Evolutionary conservation across 1,140 invertebrate species (phyloP), one percentile per base, ranked within the genome.

Genomic region (Nilaparvata lugens): DNA sequence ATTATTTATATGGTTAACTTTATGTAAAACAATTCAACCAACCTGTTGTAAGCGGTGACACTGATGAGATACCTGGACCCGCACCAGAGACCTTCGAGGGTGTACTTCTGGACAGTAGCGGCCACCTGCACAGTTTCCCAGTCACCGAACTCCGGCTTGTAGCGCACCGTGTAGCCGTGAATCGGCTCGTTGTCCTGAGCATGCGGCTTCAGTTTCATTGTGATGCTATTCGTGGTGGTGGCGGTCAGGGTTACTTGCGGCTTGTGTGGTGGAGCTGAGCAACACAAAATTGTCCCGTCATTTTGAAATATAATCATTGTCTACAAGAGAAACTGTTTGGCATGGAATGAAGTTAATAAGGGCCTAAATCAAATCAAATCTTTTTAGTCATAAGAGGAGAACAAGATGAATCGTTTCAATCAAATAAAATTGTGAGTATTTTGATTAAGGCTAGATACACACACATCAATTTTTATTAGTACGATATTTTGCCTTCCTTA

Each of bases 61-160:
- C 93, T 93, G 51, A 95, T 82, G 71, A 94, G 91, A 78, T 89
- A 97, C 77, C 89, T 85, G 58, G 91, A 93, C 70, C 88, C 94
- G 74, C 93, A 95, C 72, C 88, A 86, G 25, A 95, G 71, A 69
- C 86, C 89, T 69, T 95, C 91, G 56, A 95, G 76, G 35, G 86
- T 91, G 73, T 92, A 91, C 55, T 91, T 91, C 52, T 88, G 83
- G 25, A 84, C 85, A 66, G 83, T 84, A 60, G 85, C 83, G 40
- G 60, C 74, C 43, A 88, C 84, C 76, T 91, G 89, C 55, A 86
- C 81, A 31, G 87, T 90, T 74, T 93, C 89, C 91, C 90, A 93
- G 69, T 95, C 91, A 24, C 91, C 91, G 69, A 92, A 94, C 76
- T 94, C 93, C 24, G 87, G 89, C 72, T 94, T 94, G 76, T 92